Evolutionary conservation across 2,888 invertebrate species (phyloP).

Genomic region (Megamerina dolium): DNA sequence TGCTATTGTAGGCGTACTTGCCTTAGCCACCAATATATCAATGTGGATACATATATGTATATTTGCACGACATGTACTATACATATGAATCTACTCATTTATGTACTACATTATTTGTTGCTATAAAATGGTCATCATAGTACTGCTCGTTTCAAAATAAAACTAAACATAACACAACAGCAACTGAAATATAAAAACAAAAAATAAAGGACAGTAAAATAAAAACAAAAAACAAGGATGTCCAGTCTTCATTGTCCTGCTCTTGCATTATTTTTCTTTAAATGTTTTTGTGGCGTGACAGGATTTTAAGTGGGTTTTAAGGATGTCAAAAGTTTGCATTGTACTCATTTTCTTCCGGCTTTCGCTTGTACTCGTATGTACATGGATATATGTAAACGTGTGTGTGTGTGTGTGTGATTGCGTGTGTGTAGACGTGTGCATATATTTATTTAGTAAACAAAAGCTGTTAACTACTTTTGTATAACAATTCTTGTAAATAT

Average conservation of each 20-base stretch:
- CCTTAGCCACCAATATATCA: too few relatives aligned
- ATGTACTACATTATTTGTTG: slow-evolving; percentile 5
- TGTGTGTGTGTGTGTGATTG: slow-evolving; percentile 12
- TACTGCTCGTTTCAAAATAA: slow-evolving; percentile 1
- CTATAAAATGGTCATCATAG: slow-evolving; percentile 9
- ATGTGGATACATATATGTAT: too few relatives aligned
- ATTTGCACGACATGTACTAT: too few relatives aligned
- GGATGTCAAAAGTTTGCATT: slow-evolving; percentile 6
- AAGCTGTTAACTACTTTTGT: slow-evolving; percentile 32
- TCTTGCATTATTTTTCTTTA: too few relatives aligned
- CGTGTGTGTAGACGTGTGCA: slow-evolving; percentile 20
- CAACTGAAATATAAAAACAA: background rate
- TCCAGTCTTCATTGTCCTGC: too few relatives aligned
- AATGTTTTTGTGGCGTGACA: slow-evolving; percentile 12
- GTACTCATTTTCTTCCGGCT: slow-evolving; percentile 6
- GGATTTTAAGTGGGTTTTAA: slow-evolving; percentile 21
- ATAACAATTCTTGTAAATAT: slow-evolving; percentile 7
- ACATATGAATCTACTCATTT: too few relatives aligned
- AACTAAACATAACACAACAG: too few relatives aligned
- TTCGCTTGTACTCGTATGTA: background rate
- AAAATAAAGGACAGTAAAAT: background rate
- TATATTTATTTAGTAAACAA: slow-evolving; percentile 33
- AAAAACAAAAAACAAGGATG: too few relatives aligned
- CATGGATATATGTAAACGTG: too few relatives aligned
- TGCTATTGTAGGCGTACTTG: too few relatives aligned